These are phyloP conservation scores for Diglossa cyanea DNA, from an alignment of 2,797 vertebrate species.

Conservation along the genomic window DNA sequence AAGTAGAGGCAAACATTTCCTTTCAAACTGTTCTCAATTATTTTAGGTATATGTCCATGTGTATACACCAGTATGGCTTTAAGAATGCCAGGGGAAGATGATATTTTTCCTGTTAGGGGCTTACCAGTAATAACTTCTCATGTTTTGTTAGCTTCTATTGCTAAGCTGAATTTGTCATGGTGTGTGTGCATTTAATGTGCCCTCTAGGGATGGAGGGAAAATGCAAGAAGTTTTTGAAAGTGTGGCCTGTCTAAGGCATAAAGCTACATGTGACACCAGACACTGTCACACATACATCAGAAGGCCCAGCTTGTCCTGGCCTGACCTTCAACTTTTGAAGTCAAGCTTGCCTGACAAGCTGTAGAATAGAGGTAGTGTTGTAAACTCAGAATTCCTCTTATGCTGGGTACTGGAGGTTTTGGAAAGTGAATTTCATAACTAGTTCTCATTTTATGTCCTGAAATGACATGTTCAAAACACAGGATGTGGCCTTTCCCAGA, in stretches of 20 bases:
- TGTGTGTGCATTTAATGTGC: neutral
- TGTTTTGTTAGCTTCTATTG: neutral
- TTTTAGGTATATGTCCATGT: neutral
- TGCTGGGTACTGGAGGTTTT: neutral
- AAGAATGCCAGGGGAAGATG: neutral
- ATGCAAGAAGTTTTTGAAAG: neutral
- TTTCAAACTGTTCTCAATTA: neutral
- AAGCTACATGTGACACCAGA: neutral
- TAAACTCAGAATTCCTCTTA: neutral
- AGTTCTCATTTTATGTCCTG: neutral
- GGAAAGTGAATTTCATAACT: neutral
- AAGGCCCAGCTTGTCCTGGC: neutral
- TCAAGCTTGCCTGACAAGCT: neutral
- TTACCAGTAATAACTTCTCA: neutral
- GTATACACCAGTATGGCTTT: neutral
- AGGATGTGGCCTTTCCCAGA: neutral
- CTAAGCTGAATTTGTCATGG: neutral
- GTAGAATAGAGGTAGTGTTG: neutral
- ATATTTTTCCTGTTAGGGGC: neutral
- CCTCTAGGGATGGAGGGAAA: neutral
- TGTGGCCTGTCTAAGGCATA: neutral
- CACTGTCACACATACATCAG: neutral
- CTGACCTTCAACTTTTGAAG: neutral
- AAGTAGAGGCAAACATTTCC: neutral
- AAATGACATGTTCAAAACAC: neutral